Evolutionary conservation across 2,888 invertebrate species (phyloP), one percentile per base, ranked within the genome.

Genomic region (Fabriciana adippe): DNA sequence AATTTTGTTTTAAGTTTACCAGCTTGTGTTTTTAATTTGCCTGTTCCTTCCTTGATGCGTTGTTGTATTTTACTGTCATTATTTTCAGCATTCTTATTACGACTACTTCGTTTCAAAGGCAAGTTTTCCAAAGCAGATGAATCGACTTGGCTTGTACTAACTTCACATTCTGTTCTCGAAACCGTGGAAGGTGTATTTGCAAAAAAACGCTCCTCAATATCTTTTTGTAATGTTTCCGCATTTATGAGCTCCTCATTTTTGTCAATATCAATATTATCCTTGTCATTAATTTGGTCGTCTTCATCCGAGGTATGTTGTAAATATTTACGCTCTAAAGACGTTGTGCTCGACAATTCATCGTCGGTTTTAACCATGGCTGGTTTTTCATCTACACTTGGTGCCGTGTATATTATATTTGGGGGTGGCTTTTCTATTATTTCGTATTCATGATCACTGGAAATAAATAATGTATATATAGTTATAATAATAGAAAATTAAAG

Each of bases 381-480:
- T 72, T 84, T 88, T 72, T 90, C 88, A 65, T 93, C 91, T 72
- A 85, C 76, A 77, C 83, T 85, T 35, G 87, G 84, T 67, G 82
- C 76, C 60, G 89, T 87, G 77, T 86, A 90, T 74, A 85, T 78
- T 74, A 89, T 87, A 91, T 86, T 86, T 53, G 87, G 85, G 35
- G 86, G 91, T 73, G 96, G 95, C 79, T 95, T 95, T 84, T 96
- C 96, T 86, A 97, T 96, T 78, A 97, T 96, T 93, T 97, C 97
- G 93, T 97, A 97, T 91, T 97, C 97, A 95, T 97, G 97, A 94
- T 97, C 97, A 94, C 97, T 97, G 93, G 78, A 95, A 94, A 77
- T 76, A 18, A 21, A 64, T 21, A 13, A 13, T 16, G 11, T 54
- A 56, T 54, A 56, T 47, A 50, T 45, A 64, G 13, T 26, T 59